These are phyloP conservation scores for Sebastolobus alascanus DNA, from an alignment of 2,797 vertebrate genomes.

Conservation along the genomic window DNA sequence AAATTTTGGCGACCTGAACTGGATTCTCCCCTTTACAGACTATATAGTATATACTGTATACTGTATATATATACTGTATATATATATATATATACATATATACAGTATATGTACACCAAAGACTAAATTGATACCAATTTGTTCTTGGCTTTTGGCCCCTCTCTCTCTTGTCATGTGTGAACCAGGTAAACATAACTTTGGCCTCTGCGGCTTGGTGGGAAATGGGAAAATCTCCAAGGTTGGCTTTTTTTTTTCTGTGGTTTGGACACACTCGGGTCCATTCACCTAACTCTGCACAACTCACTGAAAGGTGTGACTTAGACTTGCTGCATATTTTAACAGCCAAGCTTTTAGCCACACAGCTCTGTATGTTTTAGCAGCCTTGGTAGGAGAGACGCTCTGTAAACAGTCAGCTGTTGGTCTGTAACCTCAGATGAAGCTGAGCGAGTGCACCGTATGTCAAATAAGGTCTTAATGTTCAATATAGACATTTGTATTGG, in stretches of 20 bases:
- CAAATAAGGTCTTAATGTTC: slow-evolving; percentile 26
- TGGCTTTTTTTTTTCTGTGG: slow-evolving; percentile 42
- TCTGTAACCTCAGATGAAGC: slow-evolving; percentile 44
- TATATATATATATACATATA: too few relatives aligned
- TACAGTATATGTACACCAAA: too few relatives aligned
- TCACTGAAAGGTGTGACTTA: slow-evolving; percentile 68
- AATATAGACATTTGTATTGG: background rate
- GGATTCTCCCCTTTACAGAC: too few relatives aligned
- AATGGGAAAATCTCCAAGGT: slow-evolving; percentile 71
- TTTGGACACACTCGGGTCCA: slow-evolving; percentile 43
- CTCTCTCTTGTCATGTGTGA: slow-evolving; percentile 76
- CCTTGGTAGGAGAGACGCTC: slow-evolving; percentile 14
- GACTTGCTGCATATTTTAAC: slow-evolving; percentile 61
- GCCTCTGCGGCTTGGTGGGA: slow-evolving; percentile 79
- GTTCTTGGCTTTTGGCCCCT: slow-evolving; percentile 50
- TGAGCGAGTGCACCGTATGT: slow-evolving; percentile 1
- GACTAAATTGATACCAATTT: slow-evolving; percentile 62
- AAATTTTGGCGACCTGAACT: too few relatives aligned
- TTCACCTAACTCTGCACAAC: slow-evolving; percentile 75
- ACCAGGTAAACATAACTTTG: slow-evolving; percentile 83
- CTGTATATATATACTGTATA: too few relatives aligned
- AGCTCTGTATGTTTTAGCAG: slow-evolving; percentile 42
- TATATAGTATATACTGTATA: too few relatives aligned
- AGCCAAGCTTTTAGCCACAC: slow-evolving; percentile 42
- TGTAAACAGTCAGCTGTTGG: slow-evolving; percentile 50